These are phyloP conservation scores for Pipistrellus pipistrellus DNA, from an alignment of 2,797 vertebrate species.

Conservation along the genomic window DNA sequence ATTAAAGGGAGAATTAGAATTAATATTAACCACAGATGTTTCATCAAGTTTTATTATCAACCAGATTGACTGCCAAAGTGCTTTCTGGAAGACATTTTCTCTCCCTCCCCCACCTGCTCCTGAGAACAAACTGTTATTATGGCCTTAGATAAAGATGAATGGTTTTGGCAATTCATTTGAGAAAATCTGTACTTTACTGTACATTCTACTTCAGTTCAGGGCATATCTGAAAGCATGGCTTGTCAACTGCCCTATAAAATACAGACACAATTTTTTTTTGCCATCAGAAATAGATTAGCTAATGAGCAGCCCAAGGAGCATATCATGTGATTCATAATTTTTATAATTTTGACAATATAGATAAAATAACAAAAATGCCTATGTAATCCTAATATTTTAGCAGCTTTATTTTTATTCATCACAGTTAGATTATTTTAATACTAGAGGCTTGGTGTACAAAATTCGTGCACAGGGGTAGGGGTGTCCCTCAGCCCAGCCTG, in stretches of 20 bases:
- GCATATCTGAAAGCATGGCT: conserved; percentile 86
- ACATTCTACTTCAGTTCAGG: conserved; percentile 86
- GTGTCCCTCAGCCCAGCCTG: no score
- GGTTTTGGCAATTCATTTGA: conserved; percentile 90
- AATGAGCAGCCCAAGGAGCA: conserved; percentile 85
- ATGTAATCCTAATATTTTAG: conserved; percentile 57
- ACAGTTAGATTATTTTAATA: conserved; percentile 41
- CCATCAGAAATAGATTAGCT: conserved; percentile 90
- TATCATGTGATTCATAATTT: conserved; percentile 86
- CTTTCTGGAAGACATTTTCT: conserved; percentile 88
- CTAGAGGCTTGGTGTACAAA: no score
- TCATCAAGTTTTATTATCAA: conserved; percentile 89
- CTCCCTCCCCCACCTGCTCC: conserved; percentile 79
- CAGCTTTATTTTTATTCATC: conserved; percentile 72
- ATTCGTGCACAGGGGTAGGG: no score
- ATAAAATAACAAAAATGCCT: conserved; percentile 78
- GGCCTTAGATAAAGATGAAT: conserved; percentile 93
- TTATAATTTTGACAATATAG: conserved; percentile 85
- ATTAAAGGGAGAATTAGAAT: conserved; percentile 89
- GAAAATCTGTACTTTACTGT: conserved; percentile 88
- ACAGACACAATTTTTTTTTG: conserved; percentile 88
- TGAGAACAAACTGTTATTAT: conserved; percentile 89
- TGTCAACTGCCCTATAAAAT: conserved; percentile 88
- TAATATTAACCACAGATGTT: conserved; percentile 90
- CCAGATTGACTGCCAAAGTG: conserved; percentile 87